phyloP scores from a whole-genome alignment of 2,113 vertebrate species.

The Cheilinus undulatus region DNA sequence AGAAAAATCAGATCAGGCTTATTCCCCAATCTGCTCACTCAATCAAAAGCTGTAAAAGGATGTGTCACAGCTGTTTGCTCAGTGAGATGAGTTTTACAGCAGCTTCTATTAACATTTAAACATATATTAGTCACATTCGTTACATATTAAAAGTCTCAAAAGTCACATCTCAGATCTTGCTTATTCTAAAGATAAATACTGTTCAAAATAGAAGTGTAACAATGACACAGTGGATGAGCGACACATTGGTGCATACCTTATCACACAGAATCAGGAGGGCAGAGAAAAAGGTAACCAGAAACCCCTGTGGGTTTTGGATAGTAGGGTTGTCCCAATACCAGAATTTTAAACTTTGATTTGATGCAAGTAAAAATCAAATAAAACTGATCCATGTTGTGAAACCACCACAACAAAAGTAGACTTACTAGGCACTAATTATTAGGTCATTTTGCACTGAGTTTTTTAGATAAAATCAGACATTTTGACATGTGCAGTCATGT shows the following conservation, averaged over 20 bases:
- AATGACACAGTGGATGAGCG: not conserved
- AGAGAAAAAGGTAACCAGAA: not conserved
- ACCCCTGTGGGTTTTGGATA: not conserved
- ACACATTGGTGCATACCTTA: not conserved
- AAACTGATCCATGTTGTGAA: no score
- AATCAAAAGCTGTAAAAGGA: conserved; percentile 10
- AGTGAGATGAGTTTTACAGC: conserved; percentile 3
- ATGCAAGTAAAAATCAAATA: no score
- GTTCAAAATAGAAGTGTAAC: not conserved
- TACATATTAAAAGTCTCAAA: conserved; percentile 5
- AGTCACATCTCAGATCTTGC: not conserved
- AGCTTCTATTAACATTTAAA: conserved; percentile 7
- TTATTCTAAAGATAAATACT: not conserved
- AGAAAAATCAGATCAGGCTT: not conserved
- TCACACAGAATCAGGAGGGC: not conserved
- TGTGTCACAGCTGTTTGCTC: conserved; percentile 17
- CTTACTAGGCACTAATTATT: no score
- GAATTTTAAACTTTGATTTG: no score
- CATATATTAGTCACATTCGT: conserved; percentile 18
- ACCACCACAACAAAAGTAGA: no score
- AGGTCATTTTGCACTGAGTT: no score
- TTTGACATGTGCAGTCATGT: no score
- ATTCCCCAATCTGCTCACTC: conserved; percentile 11
- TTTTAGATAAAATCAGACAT: no score
- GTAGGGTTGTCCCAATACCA: no score